Base-by-base conservation (phyloP, 2,797 vertebrate genomes). In the Sphaeramia orbicularis region DNA sequence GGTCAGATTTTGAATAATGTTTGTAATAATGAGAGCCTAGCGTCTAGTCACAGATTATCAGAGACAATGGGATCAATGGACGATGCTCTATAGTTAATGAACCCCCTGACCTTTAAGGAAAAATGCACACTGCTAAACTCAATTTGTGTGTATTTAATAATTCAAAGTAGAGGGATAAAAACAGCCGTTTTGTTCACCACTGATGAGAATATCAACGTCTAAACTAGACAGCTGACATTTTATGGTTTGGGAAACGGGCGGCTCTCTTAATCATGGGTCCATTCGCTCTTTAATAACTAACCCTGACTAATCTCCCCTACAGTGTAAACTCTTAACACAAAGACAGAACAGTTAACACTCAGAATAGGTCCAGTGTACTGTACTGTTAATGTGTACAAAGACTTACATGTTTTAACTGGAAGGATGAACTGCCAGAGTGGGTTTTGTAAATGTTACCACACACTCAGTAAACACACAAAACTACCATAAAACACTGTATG, bases 121-220 rank as follows among this genome's bases (percentile, higher is more conserved):
- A 91, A 93, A 87, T 49, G 80, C 78, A 85, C 53, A 83, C 82
- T 67, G 87, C 90, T 92, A 82, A 91, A 90, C 88, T 90, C 84
- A 93, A 93, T 91, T 92, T 91, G 81, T 84, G 83, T 83, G 86
- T 82, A 89, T 92, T 95, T 93, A 95, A 94, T 94, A 94, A 95
- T 94, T 95, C 91, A 95, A 87, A 83, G 78, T 79, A 81, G 43
- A 76, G 66, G 24, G 81, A 80, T 88, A 77, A 81, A 93, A 93
- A 87, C 71, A 63, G 79, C 66, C 65, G 72, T 80, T 91, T 86
- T 44, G 68, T 71, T 89, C 83, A 19, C 76, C 73, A 72, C 84
- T 75, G 38, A 90, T 71, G 58, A 80, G 87, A 93, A 92, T 90
- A 93, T 88, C 93, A 92, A 90, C 78, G 73, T 75, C 53, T 78